These are phyloP conservation scores for Venustoraphidia nigricollis DNA, from an alignment of 2,888 invertebrate species.

Conservation along the genomic window DNA sequence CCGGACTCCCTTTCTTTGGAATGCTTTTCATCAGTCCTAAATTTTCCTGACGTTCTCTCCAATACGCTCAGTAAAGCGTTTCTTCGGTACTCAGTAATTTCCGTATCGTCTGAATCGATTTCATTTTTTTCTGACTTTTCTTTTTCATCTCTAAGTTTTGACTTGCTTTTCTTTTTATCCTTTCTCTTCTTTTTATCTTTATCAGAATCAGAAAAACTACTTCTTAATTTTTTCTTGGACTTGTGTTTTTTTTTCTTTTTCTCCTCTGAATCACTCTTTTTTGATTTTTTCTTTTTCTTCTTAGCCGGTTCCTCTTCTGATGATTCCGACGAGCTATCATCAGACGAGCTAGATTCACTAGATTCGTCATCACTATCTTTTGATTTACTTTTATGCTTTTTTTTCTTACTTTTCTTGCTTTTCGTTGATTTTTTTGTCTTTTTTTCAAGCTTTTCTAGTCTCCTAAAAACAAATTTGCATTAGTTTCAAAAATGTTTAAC, in stretches of 20 bases:
- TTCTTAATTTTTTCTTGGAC: constrained; percentile 7
- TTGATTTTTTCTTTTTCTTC: constrained; percentile 3
- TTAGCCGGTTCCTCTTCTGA: constrained; percentile 5
- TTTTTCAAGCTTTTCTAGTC: constrained; percentile 51
- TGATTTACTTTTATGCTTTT: constrained; percentile 10
- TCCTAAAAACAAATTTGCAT: constrained; percentile 29
- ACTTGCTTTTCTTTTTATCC: constrained; percentile 9
- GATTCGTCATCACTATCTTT: constrained; percentile 8
- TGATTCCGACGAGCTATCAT: constrained; percentile 1
- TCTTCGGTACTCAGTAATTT: background rate
- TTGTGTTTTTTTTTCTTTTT: constrained; percentile 12
- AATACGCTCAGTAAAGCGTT: background rate
- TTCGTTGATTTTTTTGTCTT: constrained; percentile 23
- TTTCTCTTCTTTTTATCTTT: constrained; percentile 9
- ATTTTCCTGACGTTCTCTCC: background rate
- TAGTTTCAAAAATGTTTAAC: constrained; percentile 4
- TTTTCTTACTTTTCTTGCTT: constrained; percentile 12
- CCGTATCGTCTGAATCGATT: background rate
- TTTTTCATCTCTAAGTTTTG: constrained; percentile 8
- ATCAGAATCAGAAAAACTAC: background rate
- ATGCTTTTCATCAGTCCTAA: background rate
- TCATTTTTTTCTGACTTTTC: constrained; percentile 12
- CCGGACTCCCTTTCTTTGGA: background rate
- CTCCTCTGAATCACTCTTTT: constrained; percentile 12
- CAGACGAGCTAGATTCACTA: constrained; percentile 2